Percentiles rank a stretch among this genome's conserved stretches.
Evolutionary conservation across 2,888 invertebrate species (phyloP).

Genomic region (Folsomia candida): DNA sequence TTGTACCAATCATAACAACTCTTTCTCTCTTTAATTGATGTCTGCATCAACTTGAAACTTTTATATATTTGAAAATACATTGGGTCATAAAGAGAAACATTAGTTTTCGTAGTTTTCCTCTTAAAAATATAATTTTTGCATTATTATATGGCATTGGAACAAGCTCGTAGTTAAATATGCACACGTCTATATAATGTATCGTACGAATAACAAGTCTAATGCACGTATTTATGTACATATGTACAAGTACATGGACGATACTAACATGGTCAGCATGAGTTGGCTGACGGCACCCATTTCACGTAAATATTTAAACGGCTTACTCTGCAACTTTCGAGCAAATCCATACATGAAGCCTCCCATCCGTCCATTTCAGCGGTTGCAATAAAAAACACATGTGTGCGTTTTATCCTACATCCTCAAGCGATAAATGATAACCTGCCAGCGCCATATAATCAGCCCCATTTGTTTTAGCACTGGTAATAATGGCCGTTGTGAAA

Average conservation of each 20-base stretch:
- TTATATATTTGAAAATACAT: too few relatives aligned
- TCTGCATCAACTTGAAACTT: too few relatives aligned
- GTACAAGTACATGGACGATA: not conserved
- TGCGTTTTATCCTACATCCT: slow-evolving; percentile 1
- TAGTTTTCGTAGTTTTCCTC: too few relatives aligned
- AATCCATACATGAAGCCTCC: not conserved
- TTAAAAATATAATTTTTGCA: too few relatives aligned
- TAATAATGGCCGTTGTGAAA: not conserved
- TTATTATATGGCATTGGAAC: too few relatives aligned
- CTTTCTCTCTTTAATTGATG: too few relatives aligned
- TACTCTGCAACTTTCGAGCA: not conserved
- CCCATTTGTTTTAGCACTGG: not conserved
- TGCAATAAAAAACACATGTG: slow-evolving; percentile 3
- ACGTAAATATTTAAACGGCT: slow-evolving; percentile 15
- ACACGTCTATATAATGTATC: not conserved
- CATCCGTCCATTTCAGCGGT: too few relatives aligned
- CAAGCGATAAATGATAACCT: slow-evolving; percentile 7
- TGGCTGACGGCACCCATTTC: not conserved
- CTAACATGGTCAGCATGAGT: not conserved
- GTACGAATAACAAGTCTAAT: too few relatives aligned
- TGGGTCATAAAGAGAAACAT: too few relatives aligned
- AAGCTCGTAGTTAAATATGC: too few relatives aligned
- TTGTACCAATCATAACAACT: too few relatives aligned
- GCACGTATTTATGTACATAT: too few relatives aligned
- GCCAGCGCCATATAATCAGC: not conserved